Conservation (phyloP, 2,888 invertebrate genomes). For the Rhabditoides inermis region DNA sequence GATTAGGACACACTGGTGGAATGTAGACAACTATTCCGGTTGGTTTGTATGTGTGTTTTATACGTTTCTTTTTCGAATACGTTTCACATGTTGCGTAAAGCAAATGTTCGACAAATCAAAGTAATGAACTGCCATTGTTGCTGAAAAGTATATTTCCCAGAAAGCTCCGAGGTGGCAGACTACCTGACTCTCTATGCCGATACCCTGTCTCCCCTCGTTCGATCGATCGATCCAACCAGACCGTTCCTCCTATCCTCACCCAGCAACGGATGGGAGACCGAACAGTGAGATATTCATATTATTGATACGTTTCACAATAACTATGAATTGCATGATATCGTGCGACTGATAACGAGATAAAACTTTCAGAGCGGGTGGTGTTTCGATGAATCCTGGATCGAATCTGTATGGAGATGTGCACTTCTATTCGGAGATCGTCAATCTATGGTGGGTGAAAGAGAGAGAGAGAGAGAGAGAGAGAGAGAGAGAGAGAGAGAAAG, state of each 20-base stretch:
- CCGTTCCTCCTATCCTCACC: constrained; percentile 81
- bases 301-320: no score
- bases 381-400: constrained; percentile 69
- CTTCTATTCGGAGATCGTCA: constrained; percentile 74
- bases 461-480: no score
- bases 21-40: neutral
- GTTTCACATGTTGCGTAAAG: no score
- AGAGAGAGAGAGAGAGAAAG: no score
- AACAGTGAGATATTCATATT: constrained; percentile 10
- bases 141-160: constrained; percentile 8
- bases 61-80: no score
- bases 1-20: constrained; percentile 7
- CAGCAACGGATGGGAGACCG: constrained; percentile 67
- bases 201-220: constrained; percentile 65
- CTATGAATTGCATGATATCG: neutral
- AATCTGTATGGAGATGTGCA: constrained; percentile 76
- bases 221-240: constrained; percentile 62
- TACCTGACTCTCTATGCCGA: constrained; percentile 68
- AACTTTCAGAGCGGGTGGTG: constrained; percentile 63
- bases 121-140: neutral
- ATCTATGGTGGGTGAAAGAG: constrained; percentile 74
- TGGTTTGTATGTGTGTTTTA: no score
- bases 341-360: no score
- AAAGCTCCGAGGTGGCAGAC: constrained; percentile 25
- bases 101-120: no score